Percentiles rank a stretch among this genome's conserved stretches.
Conservation (phyloP, 2,797 vertebrate species). For the Aulostomus chinensis region DNA sequence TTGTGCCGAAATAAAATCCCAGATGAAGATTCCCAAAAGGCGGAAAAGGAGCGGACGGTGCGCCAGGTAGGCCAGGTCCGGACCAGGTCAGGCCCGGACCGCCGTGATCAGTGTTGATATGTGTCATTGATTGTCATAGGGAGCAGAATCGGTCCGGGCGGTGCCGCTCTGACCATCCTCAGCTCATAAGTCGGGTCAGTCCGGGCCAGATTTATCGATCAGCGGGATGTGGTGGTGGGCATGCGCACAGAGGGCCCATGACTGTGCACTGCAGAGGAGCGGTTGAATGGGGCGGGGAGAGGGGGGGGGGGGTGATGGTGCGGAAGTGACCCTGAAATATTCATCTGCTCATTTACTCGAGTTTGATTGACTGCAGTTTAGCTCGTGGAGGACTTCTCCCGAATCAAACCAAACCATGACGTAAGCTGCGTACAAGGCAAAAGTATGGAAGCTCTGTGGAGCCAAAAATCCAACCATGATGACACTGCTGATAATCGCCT, state of each 20-base stretch:
- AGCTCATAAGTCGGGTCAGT: slow-evolving; percentile 41
- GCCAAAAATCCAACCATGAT: no score
- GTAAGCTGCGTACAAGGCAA: no score
- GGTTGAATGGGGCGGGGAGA: no score
- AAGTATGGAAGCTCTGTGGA: no score
- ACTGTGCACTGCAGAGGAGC: slow-evolving; percentile 70
- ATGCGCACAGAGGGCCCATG: slow-evolving; percentile 65
- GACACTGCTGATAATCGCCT: no score
- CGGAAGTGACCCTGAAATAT: no score
- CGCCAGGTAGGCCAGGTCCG: slow-evolving; percentile 75
- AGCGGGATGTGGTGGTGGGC: slow-evolving; percentile 54
- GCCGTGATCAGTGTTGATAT: not conserved
- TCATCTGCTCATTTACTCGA: no score
- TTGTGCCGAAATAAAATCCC: slow-evolving; percentile 67
- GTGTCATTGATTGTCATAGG: not conserved
- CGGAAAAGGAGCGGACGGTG: slow-evolving; percentile 80
- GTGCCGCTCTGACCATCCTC: not conserved
- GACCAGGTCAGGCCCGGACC: slow-evolving; percentile 11
- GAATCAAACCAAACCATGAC: no score
- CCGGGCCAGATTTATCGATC: slow-evolving; percentile 63
- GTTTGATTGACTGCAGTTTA: no score
- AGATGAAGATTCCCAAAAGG: slow-evolving; percentile 83
- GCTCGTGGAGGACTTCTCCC: no score
- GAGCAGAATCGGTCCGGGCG: not conserved
- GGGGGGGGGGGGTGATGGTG: not conserved